Evolutionary conservation across 2,797 vertebrate species (phyloP), one percentile per base, ranked within the genome.

Genomic region (Rhinatrema bivittatum): DNA sequence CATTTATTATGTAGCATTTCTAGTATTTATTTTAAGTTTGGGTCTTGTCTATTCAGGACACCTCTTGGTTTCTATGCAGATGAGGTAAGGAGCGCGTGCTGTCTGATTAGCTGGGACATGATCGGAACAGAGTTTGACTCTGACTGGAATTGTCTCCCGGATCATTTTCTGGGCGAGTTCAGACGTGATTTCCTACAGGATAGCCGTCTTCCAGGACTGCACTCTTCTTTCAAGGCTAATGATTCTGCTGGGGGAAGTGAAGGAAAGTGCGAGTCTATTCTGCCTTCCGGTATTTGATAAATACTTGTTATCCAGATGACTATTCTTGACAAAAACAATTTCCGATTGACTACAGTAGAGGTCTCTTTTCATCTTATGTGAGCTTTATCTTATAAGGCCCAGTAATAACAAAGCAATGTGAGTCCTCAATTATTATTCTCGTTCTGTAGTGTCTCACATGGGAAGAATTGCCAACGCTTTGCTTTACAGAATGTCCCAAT

Each of bases 101-200:
- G n/a, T 9, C 13, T 2, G 24, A 10, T 36, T 50, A 37, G 29
- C 45, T 58, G 19, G 46, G 36, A 36, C 6, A 1, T 34, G 39
- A 32, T 29, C 36, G 35, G 29, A 39, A 29, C 36, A 49, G n/a
- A n/a, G 20, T 45, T 8, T 27, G 20, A 32, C 32, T 52, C 46
- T 36, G 40, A 42, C 29, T 38, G 42, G 13, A 48, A 44, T 62
- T 63, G 58, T 36, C 20, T 35, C 19, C 12, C 12, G 29, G 31
- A 60, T 46, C 27, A 15, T 50, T 65, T 72, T 55, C 36, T 21
- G 15, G 19, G 16, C 14, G 53, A 56, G 53, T 40, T 45, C 41
- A 69, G 39, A 39, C 46, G 39, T 35, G 28, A 53, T 63, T 68
- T 78, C 50, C 54, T 36, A 24, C 25, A 27, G 13, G 44, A 24